Evolutionary conservation across 2,888 invertebrate genomes (phyloP).

Genomic region (Coecobrya sp.): DNA sequence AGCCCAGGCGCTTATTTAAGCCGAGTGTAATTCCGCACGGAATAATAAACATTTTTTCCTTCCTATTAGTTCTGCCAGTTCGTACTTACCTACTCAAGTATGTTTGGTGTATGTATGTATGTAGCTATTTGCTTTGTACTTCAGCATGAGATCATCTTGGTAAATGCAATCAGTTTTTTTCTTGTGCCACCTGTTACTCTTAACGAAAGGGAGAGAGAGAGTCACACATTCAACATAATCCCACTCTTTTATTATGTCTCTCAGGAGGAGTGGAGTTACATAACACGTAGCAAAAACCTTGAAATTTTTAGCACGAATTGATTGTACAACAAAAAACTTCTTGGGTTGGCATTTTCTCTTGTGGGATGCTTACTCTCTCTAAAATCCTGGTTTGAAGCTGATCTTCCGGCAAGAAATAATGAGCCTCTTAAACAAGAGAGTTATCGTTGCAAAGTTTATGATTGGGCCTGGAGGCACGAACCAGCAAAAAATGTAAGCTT

Average conservation of each 20-base stretch:
- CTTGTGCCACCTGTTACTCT: conserved; percentile 72
- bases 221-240: conserved; percentile 38
- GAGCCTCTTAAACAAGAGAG: neutral
- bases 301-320: conserved; percentile 72
- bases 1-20: neutral
- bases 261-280: conserved; percentile 56
- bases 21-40: conserved; percentile 34
- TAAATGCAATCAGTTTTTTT: conserved; percentile 50
- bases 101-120: neutral
- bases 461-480: conserved; percentile 59
- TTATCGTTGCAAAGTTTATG: conserved; percentile 12
- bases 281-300: conserved; percentile 75
- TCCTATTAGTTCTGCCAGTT: conserved; percentile 35
- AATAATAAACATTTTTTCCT: conserved; percentile 33
- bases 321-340: neutral
- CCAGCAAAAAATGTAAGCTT: conserved; percentile 20
- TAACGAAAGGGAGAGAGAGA: conserved; percentile 20
- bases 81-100: neutral
- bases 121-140: conserved; percentile 13
- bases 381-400: conserved; percentile 11
- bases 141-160: conserved; percentile 68
- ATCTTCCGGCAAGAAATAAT: conserved; percentile 75
- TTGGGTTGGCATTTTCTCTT: neutral
- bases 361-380: neutral
- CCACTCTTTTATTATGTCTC: conserved; percentile 36